Evolutionary conservation across 2,888 invertebrate genomes (phyloP).

Genomic region (Cybosia mesomella): DNA sequence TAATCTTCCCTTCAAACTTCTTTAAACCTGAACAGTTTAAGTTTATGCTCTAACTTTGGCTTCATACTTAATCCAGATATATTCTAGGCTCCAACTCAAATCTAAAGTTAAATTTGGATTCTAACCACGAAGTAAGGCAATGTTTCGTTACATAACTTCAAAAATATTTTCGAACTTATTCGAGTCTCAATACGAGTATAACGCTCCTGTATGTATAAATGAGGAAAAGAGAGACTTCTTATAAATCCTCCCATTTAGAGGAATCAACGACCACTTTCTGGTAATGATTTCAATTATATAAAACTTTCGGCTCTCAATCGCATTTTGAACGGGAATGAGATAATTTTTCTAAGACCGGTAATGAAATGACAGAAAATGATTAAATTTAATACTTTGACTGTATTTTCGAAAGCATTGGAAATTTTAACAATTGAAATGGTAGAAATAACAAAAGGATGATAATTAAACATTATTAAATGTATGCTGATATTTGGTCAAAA

Average conservation of each 20-base stretch:
- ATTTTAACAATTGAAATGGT: slow-evolving; percentile 20
- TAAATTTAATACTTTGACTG: slow-evolving; percentile 35
- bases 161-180: slow-evolving; percentile 10
- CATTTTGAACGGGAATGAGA: slow-evolving; percentile 47
- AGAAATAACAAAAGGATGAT: slow-evolving; percentile 19
- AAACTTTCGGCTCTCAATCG: slow-evolving; percentile 49
- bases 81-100: slow-evolving; percentile 1
- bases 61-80: neutral
- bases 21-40: neutral
- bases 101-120: slow-evolving; percentile 7
- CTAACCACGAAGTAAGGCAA: slow-evolving; percentile 1
- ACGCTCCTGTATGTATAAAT: slow-evolving; percentile 18
- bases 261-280: slow-evolving; percentile 54
- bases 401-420: slow-evolving; percentile 33
- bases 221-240: slow-evolving; percentile 28
- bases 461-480: neutral
- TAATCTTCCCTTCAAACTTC: neutral
- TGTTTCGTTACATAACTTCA: slow-evolving; percentile 9
- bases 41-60: neutral
- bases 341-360: slow-evolving; percentile 47
- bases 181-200: slow-evolving; percentile 9
- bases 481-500: neutral
- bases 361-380: slow-evolving; percentile 43
- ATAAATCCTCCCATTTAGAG: slow-evolving; percentile 57
- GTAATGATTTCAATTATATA: slow-evolving; percentile 65